These are phyloP conservation scores for Ictidomys tridecemlineatus DNA, from an alignment of 2,113 vertebrate species.

Conservation along the genomic window DNA sequence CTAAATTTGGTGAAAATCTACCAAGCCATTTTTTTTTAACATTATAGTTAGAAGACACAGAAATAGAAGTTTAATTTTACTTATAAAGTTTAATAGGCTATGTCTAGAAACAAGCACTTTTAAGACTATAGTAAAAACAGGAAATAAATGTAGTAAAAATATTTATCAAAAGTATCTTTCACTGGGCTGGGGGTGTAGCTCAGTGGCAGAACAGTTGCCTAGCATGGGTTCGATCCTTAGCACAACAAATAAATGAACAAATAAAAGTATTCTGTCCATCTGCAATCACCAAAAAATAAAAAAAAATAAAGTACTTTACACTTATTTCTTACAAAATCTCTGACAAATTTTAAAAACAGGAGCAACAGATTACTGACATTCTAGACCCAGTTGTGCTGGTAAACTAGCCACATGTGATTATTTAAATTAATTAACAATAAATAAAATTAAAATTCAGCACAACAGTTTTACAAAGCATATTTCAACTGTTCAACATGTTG, in stretches of 20 bases:
- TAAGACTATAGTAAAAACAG: background rate
- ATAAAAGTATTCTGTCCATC: too few relatives aligned
- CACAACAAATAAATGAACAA: too few relatives aligned
- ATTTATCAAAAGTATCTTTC: background rate
- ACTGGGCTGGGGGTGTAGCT: too few relatives aligned
- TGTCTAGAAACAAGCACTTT: background rate
- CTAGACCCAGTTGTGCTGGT: background rate
- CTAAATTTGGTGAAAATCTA: background rate
- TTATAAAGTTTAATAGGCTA: background rate
- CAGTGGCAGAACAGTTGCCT: too few relatives aligned
- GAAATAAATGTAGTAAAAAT: constrained; percentile 30
- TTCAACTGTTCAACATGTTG: background rate
- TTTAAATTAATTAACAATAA: constrained; percentile 29
- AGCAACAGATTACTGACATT: background rate
- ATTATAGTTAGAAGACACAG: constrained; percentile 16
- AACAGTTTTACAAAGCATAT: background rate
- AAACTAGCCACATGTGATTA: background rate
- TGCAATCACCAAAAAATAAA: too few relatives aligned
- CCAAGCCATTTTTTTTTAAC: background rate
- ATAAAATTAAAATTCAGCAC: background rate
- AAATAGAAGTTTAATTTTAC: constrained; percentile 1
- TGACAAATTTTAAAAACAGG: background rate
- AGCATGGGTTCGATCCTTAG: too few relatives aligned
- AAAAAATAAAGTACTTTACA: background rate
- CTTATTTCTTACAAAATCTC: constrained; percentile 14